A percentile compares a stretch with the other conserved stretches of the same genome.
phyloP scores from a whole-genome alignment of 2,797 vertebrate genomes.

The Tenualosa thibaudeaui region DNA sequence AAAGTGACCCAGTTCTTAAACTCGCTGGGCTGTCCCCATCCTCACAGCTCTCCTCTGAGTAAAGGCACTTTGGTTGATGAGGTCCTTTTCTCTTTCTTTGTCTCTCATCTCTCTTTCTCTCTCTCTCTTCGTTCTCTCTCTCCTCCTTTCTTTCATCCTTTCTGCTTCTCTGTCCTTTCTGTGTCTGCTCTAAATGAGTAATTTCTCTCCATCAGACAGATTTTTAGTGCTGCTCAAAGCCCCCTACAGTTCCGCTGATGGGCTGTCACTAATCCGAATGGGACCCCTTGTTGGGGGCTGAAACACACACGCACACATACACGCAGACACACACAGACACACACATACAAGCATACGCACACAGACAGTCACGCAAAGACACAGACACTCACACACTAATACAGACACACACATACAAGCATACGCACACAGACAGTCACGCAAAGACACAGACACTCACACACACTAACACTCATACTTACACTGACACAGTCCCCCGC shows the following conservation, averaged over 20 bases:
- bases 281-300: slow-evolving; percentile 3
- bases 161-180: slow-evolving; percentile 1
- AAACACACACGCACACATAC: slow-evolving; percentile 19
- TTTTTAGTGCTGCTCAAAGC: slow-evolving; percentile 36
- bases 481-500: not conserved
- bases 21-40: not conserved
- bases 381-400: not conserved
- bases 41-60: not conserved
- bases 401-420: not conserved
- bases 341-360: slow-evolving; percentile 12
- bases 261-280: slow-evolving; percentile 40
- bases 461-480: slow-evolving; percentile 22
- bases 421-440: no score
- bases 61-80: slow-evolving; percentile 4
- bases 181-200: slow-evolving; percentile 36
- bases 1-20: not conserved
- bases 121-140: not conserved
- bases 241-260: slow-evolving; percentile 43
- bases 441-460: no score
- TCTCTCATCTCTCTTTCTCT: not conserved
- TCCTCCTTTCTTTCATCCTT: not conserved
- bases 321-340: slow-evolving; percentile 29
- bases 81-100: not conserved
- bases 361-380: not conserved
- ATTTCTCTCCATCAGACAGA: slow-evolving; percentile 39